Evolutionary conservation across 2,797 vertebrate genomes (phyloP).

Genomic region (Chelon auratus): DNA sequence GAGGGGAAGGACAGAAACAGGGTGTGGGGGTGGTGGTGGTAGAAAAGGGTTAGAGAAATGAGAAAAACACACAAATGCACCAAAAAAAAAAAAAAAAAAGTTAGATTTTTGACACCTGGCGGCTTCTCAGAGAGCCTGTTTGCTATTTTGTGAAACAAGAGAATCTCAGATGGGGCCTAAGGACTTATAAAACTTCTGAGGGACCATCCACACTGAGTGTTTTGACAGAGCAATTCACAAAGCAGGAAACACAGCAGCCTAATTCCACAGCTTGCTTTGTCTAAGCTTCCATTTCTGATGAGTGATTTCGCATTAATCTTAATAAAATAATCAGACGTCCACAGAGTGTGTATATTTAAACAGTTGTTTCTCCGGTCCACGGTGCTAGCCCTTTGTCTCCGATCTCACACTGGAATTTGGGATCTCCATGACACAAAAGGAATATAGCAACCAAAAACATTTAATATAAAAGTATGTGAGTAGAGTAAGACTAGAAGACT

Average conservation of each 20-base stretch:
- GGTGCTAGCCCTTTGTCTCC: background rate
- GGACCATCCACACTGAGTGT: conserved; percentile 45
- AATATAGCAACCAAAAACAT: background rate
- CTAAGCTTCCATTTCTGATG: conserved; percentile 22
- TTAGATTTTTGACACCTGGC: conserved; percentile 71
- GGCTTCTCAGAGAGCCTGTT: conserved; percentile 65
- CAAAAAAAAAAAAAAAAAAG: conserved; percentile 46
- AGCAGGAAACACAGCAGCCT: conserved; percentile 34
- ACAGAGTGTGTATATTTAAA: background rate
- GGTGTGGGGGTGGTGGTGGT: conserved; percentile 52
- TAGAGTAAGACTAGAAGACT: background rate
- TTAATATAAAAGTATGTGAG: background rate
- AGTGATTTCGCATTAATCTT: background rate
- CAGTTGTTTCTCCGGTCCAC: background rate
- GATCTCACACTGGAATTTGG: background rate
- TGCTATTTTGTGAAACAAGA: conserved; percentile 61
- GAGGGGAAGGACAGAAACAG: conserved; percentile 53
- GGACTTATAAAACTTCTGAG: conserved; percentile 62
- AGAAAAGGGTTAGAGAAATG: conserved; percentile 59
- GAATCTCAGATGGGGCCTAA: conserved; percentile 48
- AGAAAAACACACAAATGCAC: conserved; percentile 71
- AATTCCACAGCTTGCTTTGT: conserved; percentile 1
- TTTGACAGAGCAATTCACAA: conserved; percentile 51
- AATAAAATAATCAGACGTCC: background rate
- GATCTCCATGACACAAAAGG: background rate